A percentile compares a stretch with the other conserved stretches of the same genome.
Evolutionary conservation across 2,113 vertebrate species (phyloP).

Genomic region (Hemibagrus wyckioides): DNA sequence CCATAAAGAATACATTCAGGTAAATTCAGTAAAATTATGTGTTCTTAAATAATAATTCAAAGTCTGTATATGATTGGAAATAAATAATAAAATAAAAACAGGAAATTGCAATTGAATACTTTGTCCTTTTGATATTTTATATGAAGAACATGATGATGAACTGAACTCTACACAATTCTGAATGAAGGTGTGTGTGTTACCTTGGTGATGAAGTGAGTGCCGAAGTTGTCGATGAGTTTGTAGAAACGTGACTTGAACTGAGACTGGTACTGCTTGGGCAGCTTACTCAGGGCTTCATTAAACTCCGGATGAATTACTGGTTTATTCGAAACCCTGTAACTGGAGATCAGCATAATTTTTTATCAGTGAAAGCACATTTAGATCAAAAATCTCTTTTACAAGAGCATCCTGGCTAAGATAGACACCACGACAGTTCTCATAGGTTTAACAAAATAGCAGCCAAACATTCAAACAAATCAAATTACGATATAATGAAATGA

Average conservation of each 20-base stretch:
- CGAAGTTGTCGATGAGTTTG: conserved; percentile 71
- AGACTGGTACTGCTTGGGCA: conserved; percentile 66
- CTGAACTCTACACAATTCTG: not conserved
- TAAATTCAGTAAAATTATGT: not conserved
- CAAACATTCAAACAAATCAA: too few species aligned
- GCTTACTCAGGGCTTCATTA: conserved; percentile 56
- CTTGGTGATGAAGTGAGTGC: conserved; percentile 77
- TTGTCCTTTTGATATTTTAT: not conserved
- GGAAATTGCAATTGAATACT: too few species aligned
- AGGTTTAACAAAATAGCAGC: too few species aligned
- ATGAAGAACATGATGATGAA: not conserved
- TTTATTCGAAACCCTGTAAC: conserved; percentile 65
- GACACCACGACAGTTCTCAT: too few species aligned
- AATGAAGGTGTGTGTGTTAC: too few species aligned
- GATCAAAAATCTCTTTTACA: too few species aligned
- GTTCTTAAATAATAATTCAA: not conserved
- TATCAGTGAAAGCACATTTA: too few species aligned
- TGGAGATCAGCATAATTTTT: conserved; percentile 40
- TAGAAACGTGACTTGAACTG: conserved; percentile 63
- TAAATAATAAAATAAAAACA: not conserved
- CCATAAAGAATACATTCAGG: not conserved
- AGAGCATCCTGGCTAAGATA: too few species aligned
- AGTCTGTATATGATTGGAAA: not conserved
- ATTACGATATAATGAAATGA: too few species aligned
- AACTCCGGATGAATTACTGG: conserved; percentile 69